Percentiles rank a stretch among this genome's conserved stretches.
Conservation (phyloP, 2,797 vertebrate species). For the Alectoris magna region DNA sequence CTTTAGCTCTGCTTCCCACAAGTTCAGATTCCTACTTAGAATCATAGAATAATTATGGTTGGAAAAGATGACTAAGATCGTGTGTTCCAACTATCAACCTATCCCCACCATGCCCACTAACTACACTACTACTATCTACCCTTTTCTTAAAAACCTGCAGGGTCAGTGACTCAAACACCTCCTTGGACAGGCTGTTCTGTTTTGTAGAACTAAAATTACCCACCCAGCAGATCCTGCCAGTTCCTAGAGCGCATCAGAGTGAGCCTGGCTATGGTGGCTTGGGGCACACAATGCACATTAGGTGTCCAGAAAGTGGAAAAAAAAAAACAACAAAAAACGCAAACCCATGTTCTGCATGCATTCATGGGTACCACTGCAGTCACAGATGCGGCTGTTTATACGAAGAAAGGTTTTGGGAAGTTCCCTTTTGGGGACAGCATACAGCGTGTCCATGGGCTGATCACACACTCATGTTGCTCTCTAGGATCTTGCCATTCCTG, state of each 20-base stretch:
- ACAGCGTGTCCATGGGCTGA: background rate
- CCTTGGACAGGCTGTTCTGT: background rate
- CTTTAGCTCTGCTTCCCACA: background rate
- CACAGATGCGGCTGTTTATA: accelerated
- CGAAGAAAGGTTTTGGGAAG: background rate
- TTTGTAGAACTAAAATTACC: background rate
- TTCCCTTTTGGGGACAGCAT: background rate
- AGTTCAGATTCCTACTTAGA: background rate
- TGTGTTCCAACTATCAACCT: no score
- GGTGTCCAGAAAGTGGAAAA: background rate
- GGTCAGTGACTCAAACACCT: no score
- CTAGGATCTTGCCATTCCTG: background rate
- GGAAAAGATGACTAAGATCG: no score
- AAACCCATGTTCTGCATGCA: accelerated
- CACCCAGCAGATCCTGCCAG: background rate
- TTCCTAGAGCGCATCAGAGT: background rate
- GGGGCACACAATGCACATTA: background rate
- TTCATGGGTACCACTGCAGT: background rate
- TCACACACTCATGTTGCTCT: background rate
- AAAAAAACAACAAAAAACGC: no score
- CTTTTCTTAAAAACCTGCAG: no score
- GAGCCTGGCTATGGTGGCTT: background rate
- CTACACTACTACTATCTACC: no score
- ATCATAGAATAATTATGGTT: no score
- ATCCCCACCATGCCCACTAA: no score